These are phyloP conservation scores for Sternotherus odoratus DNA, from an alignment of 2,797 vertebrate genomes.

Conservation along the genomic window DNA sequence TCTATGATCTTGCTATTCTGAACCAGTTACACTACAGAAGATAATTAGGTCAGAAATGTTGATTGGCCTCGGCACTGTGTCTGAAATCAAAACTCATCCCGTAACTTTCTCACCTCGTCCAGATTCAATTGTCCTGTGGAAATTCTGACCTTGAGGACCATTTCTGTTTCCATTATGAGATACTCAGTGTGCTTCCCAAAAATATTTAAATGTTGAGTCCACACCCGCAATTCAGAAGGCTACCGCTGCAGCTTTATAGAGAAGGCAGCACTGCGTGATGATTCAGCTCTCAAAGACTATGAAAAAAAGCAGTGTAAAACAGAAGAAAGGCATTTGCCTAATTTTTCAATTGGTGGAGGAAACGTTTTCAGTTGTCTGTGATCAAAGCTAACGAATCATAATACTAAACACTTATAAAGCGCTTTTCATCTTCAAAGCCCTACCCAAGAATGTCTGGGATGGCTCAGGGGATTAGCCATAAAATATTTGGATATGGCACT, in stretches of 20 bases:
- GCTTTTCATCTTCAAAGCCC: constrained; percentile 45
- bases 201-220: not conserved
- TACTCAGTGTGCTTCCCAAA: constrained; percentile 47
- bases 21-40: not conserved
- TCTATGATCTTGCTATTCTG: not conserved
- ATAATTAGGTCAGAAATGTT: not conserved
- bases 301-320: constrained; percentile 48
- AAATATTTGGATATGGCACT: not conserved
- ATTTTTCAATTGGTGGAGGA: constrained; percentile 68
- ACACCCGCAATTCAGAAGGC: constrained; percentile 50
- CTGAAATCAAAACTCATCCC: not conserved
- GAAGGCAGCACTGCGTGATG: constrained; percentile 62
- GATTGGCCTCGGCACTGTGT: not conserved
- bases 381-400: constrained; percentile 58
- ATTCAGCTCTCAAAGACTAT: constrained; percentile 67
- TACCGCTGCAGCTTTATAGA: constrained; percentile 52
- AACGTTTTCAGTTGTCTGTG: constrained; percentile 58
- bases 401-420: not conserved
- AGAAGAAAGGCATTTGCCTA: constrained; percentile 63
- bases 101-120: constrained; percentile 16
- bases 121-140: not conserved
- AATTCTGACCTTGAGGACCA: not conserved
- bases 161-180: constrained; percentile 44
- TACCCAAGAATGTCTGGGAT: constrained; percentile 39
- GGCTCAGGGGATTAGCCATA: constrained; percentile 10